These are phyloP conservation scores for Cavia porcellus DNA, from an alignment of 2,113 vertebrate species.

Conservation along the genomic window DNA sequence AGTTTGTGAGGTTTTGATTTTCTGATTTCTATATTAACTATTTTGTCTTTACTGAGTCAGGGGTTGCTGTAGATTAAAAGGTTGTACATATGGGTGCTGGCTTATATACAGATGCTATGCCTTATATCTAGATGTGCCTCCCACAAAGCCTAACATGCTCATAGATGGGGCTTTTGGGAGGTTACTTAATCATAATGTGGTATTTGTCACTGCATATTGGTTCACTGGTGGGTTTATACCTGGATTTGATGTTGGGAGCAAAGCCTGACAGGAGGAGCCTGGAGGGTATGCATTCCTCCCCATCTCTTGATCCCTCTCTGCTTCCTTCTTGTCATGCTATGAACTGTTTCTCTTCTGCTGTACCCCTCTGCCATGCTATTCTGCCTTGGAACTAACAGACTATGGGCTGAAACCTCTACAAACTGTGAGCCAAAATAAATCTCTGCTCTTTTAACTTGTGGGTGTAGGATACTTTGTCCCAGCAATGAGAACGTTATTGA, in stretches of 20 bases:
- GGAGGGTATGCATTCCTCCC: not conserved
- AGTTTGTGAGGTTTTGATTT: not conserved
- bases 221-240: not conserved
- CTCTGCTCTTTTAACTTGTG: not conserved
- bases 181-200: not conserved
- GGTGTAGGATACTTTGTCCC: not conserved
- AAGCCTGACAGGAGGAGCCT: not conserved
- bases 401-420: not conserved
- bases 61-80: not conserved
- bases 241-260: not conserved
- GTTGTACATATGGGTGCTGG: not conserved
- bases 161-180: not conserved
- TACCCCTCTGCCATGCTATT: not conserved
- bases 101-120: not conserved
- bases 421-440: not conserved
- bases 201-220: not conserved
- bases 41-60: not conserved
- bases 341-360: not conserved
- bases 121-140: not conserved
- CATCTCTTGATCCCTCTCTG: not conserved
- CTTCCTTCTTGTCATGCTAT: not conserved
- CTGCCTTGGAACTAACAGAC: not conserved
- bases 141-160: not conserved
- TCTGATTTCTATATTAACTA: not conserved
- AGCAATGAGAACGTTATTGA: not conserved